These are phyloP conservation scores for Lynx canadensis DNA, from an alignment of 2,113 vertebrate species.

Conservation along the genomic window DNA sequence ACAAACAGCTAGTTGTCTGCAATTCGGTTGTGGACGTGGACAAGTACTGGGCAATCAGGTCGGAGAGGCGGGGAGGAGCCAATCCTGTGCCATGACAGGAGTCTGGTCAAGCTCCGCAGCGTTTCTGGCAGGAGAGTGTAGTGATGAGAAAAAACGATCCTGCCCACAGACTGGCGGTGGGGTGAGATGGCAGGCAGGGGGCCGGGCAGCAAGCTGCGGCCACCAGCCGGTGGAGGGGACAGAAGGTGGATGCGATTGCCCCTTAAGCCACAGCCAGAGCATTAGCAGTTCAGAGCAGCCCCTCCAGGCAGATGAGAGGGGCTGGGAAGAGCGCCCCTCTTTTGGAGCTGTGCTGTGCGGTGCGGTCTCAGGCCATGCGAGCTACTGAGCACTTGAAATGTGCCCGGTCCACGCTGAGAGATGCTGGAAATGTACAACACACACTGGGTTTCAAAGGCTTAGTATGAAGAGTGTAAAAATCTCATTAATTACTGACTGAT, in stretches of 20 bases:
- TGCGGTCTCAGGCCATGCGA: fast-evolving
- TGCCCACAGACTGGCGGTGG: neutral
- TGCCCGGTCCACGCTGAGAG: neutral
- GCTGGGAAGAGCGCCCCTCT: fast-evolving
- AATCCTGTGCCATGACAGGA: neutral
- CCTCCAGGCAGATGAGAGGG: neutral
- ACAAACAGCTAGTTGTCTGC: neutral
- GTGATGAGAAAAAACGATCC: neutral
- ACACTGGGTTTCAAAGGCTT: neutral
- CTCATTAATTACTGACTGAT: neutral
- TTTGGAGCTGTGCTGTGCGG: fast-evolving
- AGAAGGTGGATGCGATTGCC: neutral
- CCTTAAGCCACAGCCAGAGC: neutral
- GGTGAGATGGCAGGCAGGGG: neutral
- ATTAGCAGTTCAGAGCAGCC: fast-evolving
- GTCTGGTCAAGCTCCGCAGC: neutral
- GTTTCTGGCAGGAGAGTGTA: neutral
- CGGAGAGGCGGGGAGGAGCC: too few relatives aligned
- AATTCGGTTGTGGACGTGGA: neutral
- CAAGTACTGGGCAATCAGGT: neutral
- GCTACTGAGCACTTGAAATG: fast-evolving
- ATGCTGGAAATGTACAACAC: fast-evolving
- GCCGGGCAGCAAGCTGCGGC: fast-evolving
- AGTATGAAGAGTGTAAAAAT: neutral
- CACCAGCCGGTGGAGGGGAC: neutral